phyloP scores from a whole-genome alignment of 2,888 invertebrate genomes.

The Nomada fabriciana region DNA sequence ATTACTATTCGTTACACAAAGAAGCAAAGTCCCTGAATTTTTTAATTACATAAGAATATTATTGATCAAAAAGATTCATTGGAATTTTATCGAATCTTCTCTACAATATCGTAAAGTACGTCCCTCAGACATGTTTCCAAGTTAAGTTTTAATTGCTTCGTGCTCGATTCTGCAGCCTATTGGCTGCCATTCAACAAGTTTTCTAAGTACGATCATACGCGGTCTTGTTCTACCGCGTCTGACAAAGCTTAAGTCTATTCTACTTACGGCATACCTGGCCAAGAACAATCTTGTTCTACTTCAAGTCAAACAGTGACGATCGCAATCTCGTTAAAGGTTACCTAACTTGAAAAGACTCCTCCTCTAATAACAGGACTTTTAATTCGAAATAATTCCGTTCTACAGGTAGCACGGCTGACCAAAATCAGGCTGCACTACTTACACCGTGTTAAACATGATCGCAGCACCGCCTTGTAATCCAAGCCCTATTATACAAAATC shows the following conservation, averaged over 20 bases:
- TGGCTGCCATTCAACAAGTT: constrained; percentile 29
- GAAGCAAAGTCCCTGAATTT: no score
- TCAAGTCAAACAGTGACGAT: constrained; percentile 8
- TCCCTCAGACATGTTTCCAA: background rate
- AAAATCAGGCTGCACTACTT: constrained; percentile 15
- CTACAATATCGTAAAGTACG: background rate
- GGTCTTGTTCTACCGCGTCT: background rate
- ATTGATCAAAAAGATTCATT: background rate
- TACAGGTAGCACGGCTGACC: background rate
- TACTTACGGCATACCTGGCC: background rate
- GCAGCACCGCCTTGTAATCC: background rate
- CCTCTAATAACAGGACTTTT: constrained; percentile 7
- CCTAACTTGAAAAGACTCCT: background rate
- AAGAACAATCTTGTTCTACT: background rate
- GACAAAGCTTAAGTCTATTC: background rate
- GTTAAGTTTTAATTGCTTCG: constrained; percentile 29
- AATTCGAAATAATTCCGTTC: constrained; percentile 11
- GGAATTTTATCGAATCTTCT: background rate
- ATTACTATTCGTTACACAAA: no score
- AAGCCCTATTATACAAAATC: no score
- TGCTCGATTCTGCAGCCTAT: constrained; percentile 7
- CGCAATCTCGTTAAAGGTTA: constrained; percentile 31
- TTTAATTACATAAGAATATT: no score
- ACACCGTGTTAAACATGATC: background rate
- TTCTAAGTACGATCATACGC: background rate